Percentiles rank a stretch among this genome's conserved stretches.
Conservation (phyloP, 2,797 vertebrate genomes). For the Alcedo atthis region DNA sequence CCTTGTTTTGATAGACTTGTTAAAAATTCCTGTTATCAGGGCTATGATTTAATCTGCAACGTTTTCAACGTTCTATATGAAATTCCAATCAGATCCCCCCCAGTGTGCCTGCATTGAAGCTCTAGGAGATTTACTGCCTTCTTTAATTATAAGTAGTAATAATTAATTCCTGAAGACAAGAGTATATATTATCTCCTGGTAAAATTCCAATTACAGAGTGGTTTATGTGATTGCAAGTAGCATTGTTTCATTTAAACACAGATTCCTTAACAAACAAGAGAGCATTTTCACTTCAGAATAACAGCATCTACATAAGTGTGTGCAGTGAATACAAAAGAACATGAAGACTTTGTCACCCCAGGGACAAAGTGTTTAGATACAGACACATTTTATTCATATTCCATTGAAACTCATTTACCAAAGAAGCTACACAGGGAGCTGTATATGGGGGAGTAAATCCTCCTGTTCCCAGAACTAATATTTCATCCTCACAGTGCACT, state of each 20-base stretch:
- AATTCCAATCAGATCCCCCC: neutral
- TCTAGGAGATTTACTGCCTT: neutral
- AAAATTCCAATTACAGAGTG: neutral
- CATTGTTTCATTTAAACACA: neutral
- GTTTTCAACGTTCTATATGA: neutral
- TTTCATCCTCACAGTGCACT: neutral
- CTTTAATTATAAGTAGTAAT: neutral
- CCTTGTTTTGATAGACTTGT: constrained; percentile 1
- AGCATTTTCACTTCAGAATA: neutral
- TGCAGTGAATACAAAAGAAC: neutral
- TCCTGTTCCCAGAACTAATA: neutral
- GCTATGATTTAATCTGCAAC: neutral
- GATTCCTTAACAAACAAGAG: neutral
- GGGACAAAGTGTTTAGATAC: neutral
- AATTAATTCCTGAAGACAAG: neutral
- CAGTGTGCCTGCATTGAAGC: neutral
- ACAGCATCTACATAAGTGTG: neutral
- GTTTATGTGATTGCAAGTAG: neutral
- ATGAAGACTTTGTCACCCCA: neutral
- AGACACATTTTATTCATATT: neutral
- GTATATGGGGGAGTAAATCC: neutral
- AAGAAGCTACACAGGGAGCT: neutral
- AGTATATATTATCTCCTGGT: neutral
- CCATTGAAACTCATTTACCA: neutral
- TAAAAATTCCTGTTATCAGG: constrained; percentile 12